phyloP scores from a whole-genome alignment of 2,888 invertebrate species.

The Agapostemon virescens region DNA sequence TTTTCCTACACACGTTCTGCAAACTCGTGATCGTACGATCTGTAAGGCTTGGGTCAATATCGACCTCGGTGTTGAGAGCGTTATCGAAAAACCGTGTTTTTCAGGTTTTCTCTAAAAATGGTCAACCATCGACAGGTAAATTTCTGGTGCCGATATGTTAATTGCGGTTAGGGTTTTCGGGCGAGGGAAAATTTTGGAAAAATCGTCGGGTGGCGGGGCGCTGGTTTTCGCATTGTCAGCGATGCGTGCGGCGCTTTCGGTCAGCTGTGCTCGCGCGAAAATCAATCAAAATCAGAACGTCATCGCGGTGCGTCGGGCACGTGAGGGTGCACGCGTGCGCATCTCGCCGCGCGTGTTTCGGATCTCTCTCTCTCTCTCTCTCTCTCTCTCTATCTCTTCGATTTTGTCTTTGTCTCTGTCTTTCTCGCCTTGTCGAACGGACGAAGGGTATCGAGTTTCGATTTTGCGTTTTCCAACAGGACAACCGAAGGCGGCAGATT shows the following conservation, averaged over 20 bases:
- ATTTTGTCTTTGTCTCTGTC: neutral
- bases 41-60: too few species aligned
- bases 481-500: constrained; percentile 37
- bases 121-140: too few species aligned
- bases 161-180: too few species aligned
- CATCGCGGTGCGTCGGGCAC: constrained; percentile 42
- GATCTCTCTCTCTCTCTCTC: neutral
- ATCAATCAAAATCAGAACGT: constrained; percentile 56
- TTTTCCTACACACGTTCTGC: too few species aligned
- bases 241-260: constrained; percentile 34
- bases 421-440: neutral
- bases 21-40: too few species aligned
- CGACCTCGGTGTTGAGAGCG: too few species aligned
- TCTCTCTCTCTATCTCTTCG: too few species aligned
- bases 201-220: constrained; percentile 3
- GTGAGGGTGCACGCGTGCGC: constrained; percentile 30
- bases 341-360: neutral
- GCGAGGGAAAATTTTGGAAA: neutral
- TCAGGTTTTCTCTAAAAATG: too few species aligned
- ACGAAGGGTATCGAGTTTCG: constrained; percentile 34
- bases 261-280: constrained; percentile 50
- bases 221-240: constrained; percentile 13
- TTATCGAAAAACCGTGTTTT: too few species aligned
- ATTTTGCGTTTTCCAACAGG: constrained; percentile 58
- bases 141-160: too few species aligned